Base-by-base conservation (phyloP, 2,113 vertebrate genomes). In the Campylomormyrus tamandua region DNA sequence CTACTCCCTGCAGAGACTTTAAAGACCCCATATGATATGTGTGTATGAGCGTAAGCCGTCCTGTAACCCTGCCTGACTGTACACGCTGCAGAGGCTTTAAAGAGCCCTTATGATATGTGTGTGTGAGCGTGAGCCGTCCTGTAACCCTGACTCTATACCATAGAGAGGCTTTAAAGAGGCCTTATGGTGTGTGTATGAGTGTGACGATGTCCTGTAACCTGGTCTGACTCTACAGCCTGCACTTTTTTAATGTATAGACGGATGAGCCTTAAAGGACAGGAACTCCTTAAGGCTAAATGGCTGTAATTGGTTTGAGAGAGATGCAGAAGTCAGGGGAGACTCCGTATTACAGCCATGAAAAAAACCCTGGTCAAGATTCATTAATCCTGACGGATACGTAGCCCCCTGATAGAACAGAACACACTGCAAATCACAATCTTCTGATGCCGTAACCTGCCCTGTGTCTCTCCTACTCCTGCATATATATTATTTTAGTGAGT, bases 381-480 rank as follows among this genome's bases (percentile, higher is more conserved):
- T 90, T 89, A 87, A 89, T 88, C 77, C 83, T 91, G 87, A 89
- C 56, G 90, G 85, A 91, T 87, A 90, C 89, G 87, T 83, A 89
- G 87, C n/a, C 42, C 87, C 88, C 89, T 90, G 87, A 91, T 89
- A 83, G 89, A 87, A 50, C 45, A 89, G 84, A 83, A 49, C 62
- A 87, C 8, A 58, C 21, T 58, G 56, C 56, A 58, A 58, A 58
- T 58, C 53, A 56, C 53, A 56, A 56, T 56, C 56, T 24, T 58
- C 21, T 58, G 62, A 66, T 31, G 62, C 62, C n/a, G 11, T 3
- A 31, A 3, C n/a, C n/a, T 27, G 62, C 62, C 62, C n/a, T 27
- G 62, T 66, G 62, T 31, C 3, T 31, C 62, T 70, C 10, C 62
- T 70, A 70, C 62, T 70, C n/a, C n/a, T 5, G 62, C 62, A 31